Evolutionary conservation across 2,888 invertebrate genomes (phyloP), one percentile per base, ranked within the genome.

Genomic region (Eumerus sabulonum): DNA sequence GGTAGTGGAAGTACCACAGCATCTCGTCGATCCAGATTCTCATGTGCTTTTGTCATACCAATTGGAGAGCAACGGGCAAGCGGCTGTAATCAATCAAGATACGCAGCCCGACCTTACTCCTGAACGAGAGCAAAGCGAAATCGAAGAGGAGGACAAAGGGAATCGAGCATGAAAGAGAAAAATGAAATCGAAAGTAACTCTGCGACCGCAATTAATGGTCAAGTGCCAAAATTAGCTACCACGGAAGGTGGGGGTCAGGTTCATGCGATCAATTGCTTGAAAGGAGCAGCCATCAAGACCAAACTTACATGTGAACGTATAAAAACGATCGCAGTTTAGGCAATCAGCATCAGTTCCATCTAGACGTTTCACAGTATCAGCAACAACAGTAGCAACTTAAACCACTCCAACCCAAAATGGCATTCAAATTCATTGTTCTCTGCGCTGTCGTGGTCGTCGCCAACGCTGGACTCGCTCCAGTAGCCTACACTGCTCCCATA

Each of bases 381-480:
- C 40, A 40, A 40, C 40, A 40, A 2, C 36, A 36, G 36, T 36
- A 36, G 11, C 44, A 45, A 40, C 40, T 9, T 40, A 40, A 40
- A n/a, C 40, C 40, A 27, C 27, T 27, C 7, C 3, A 40, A 5
- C n/a, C 40, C 1, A 57, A 42, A 64, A 87, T 87, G 88, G 86
- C 86, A 62, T 88, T 87, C 82, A 86, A 90, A 92, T 89, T 92
- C 83, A 84, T 92, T 82, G 88, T 92, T 53, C 88, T 93, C 86
- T 90, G 91, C 87, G 91, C 92, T 87, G 89, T 91, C 85, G 90
- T 92, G 88, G 92, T 93, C 86, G 90, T 90, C 83, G 93, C 92
- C 86, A 91, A 91, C 84, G 93, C 93, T 76, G 93, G 93, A 82
- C 86, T 90, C 82, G 77, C 84, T 4, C 82, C 85, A 1, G 83